Percentiles rank a stretch among this genome's conserved stretches.
Evolutionary conservation across 2,797 vertebrate genomes (phyloP).

Genomic region (Rhabdomys pumilio): DNA sequence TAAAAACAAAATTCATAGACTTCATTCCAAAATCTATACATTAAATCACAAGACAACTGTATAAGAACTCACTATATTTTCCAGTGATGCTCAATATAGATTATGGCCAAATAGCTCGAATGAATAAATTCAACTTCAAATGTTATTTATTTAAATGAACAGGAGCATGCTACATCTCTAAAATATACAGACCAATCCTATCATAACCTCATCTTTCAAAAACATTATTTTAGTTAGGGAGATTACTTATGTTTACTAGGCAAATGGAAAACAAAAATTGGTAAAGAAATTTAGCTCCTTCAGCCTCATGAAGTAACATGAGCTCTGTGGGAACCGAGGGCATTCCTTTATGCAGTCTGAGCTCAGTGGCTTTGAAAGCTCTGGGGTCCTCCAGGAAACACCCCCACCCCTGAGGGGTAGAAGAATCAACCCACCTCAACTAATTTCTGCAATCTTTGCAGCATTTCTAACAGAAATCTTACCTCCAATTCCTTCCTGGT

Average conservation of each 20-base stretch:
- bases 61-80: constrained; percentile 21
- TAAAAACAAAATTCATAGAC: constrained; percentile 45
- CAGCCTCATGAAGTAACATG: constrained; percentile 88
- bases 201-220: constrained; percentile 19
- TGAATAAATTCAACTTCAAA: constrained; percentile 68
- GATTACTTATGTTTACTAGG: constrained; percentile 75
- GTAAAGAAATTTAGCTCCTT: constrained; percentile 81
- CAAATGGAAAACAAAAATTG: constrained; percentile 84
- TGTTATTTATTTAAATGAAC: neutral
- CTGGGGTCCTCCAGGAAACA: constrained; percentile 85
- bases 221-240: neutral
- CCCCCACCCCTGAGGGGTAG: neutral
- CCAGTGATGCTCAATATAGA: neutral
- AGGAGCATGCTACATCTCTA: neutral
- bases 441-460: constrained; percentile 87
- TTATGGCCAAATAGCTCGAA: constrained; percentile 21
- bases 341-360: constrained; percentile 90
- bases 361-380: constrained; percentile 87
- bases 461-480: constrained; percentile 86
- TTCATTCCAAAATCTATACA: constrained; percentile 46
- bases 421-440: constrained; percentile 9
- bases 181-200: constrained; percentile 29
- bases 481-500: constrained; percentile 84
- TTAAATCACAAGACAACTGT: neutral
- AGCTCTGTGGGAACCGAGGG: constrained; percentile 90